Base-by-base conservation (phyloP, 2,888 invertebrate species). In the Crocallis elinguaria region DNA sequence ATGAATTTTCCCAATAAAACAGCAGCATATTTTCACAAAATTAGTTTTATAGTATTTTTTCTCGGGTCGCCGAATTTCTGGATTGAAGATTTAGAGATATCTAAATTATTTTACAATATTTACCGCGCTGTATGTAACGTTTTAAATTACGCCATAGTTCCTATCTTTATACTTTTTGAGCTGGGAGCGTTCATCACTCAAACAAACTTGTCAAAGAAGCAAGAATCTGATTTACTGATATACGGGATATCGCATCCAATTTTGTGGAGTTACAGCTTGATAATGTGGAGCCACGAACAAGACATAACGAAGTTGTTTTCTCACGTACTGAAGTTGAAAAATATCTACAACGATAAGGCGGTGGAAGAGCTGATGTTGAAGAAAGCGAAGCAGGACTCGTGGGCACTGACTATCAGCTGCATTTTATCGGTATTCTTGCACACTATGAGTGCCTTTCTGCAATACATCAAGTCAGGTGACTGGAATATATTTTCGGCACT, bases 1-100 rank as follows among this genome's bases (percentile, higher is more conserved):
- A 43, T 30, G 32, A 6, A 44, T 51, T 44, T 52, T 25, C 43
- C 23, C 0, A 52, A 51, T 12, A 62, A 59, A 55, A 59, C 57
- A 50, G 57, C 55, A 0, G 32, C 33, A 38, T 52, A 52, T 33
- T 57, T 44, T 21, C 55, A 55, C 25, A 61, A 48, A 37, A 39
- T 52, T 5, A 50, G 52, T 14, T 48, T 41, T 16, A 16, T 57
- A 7, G 41, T 43, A 7, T 61, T 57, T 50, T 21, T 55, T 9
- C 39, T 51, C n/a, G 63, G 63, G 1, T 46, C 60, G 5, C 58
- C 60, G 7, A 54, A 58, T 36, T 60, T 63, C 41, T 60, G 60
- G 58, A 42, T 58, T 13, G 48, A 44, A 36, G 46, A 60, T 21
- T 41, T 60, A 0, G 25, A 14, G 7, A 14, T 57, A 2, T 36